Evolutionary conservation across 2,888 invertebrate species (phyloP).

Genomic region (Leptogaster cylindrica): DNA sequence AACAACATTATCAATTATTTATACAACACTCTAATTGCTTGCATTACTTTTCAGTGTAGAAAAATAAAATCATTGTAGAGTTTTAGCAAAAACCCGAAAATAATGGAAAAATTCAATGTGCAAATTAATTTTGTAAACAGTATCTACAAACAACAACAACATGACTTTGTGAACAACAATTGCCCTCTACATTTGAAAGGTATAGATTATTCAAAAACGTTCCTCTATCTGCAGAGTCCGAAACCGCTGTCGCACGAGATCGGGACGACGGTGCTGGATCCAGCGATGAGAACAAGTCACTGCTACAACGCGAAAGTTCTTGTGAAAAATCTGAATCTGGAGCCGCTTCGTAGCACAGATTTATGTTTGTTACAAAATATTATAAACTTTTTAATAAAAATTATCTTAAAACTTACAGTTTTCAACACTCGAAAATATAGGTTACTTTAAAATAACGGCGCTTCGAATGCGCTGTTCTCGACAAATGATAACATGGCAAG

Average conservation of each 20-base stretch:
- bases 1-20: no score
- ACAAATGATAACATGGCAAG: not conserved
- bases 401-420: not conserved
- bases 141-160: no score
- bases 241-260: slow-evolving; percentile 60
- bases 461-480: slow-evolving; percentile 3
- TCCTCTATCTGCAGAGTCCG: slow-evolving; percentile 55
- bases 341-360: slow-evolving; percentile 57
- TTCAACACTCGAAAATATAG: slow-evolving; percentile 12
- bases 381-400: not conserved
- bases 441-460: slow-evolving; percentile 21
- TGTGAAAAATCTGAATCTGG: slow-evolving; percentile 52
- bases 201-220: not conserved
- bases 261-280: slow-evolving; percentile 52
- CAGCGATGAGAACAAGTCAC: slow-evolving; percentile 60
- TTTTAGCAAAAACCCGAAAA: no score
- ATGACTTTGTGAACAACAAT: no score
- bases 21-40: no score
- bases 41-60: no score
- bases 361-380: not conserved
- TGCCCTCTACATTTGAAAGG: no score
- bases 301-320: slow-evolving; percentile 56
- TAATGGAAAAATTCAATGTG: no score
- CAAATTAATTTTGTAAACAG: no score
- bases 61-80: no score